A percentile compares a stretch with the other conserved stretches of the same genome.
Evolutionary conservation across 2,888 invertebrate genomes (phyloP).

Genomic region (Coleophora flavipennella): DNA sequence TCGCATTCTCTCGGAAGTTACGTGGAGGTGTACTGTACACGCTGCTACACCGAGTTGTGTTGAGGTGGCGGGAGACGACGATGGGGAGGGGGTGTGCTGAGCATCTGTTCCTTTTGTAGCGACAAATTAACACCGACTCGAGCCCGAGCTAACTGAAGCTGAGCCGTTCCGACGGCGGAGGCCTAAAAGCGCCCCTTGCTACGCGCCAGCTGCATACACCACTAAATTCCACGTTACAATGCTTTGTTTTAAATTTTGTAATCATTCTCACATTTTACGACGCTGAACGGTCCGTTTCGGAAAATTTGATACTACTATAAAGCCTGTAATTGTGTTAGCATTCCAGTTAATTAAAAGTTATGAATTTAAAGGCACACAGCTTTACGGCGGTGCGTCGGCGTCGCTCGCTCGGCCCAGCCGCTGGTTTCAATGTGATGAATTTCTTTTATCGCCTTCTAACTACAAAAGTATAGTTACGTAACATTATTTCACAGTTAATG

Average conservation of each 20-base stretch:
- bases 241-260: slow-evolving; percentile 71
- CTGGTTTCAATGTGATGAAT: slow-evolving; percentile 45
- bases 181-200: slow-evolving; percentile 59
- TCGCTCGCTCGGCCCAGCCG: slow-evolving; percentile 39
- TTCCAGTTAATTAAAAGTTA: slow-evolving; percentile 71
- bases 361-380: slow-evolving; percentile 64
- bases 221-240: slow-evolving; percentile 67
- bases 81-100: slow-evolving; percentile 22
- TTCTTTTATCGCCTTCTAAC: slow-evolving; percentile 36
- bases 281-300: slow-evolving; percentile 66
- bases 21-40: no score
- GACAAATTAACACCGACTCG: slow-evolving; percentile 61
- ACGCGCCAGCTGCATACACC: slow-evolving; percentile 57
- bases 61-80: no score
- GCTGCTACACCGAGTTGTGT: no score
- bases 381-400: slow-evolving; percentile 52
- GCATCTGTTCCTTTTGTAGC: slow-evolving; percentile 62
- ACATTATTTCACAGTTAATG: slow-evolving; percentile 37
- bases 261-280: slow-evolving; percentile 72
- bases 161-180: slow-evolving; percentile 51
- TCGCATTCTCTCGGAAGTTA: no score
- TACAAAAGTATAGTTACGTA: slow-evolving; percentile 41
- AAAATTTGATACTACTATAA: slow-evolving; percentile 71
- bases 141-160: slow-evolving; percentile 54
- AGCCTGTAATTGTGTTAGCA: slow-evolving; percentile 68